Percentiles rank a stretch among this genome's conserved stretches.
Evolutionary conservation across 2,888 invertebrate species (phyloP).

Genomic region (Papilio elwesi): DNA sequence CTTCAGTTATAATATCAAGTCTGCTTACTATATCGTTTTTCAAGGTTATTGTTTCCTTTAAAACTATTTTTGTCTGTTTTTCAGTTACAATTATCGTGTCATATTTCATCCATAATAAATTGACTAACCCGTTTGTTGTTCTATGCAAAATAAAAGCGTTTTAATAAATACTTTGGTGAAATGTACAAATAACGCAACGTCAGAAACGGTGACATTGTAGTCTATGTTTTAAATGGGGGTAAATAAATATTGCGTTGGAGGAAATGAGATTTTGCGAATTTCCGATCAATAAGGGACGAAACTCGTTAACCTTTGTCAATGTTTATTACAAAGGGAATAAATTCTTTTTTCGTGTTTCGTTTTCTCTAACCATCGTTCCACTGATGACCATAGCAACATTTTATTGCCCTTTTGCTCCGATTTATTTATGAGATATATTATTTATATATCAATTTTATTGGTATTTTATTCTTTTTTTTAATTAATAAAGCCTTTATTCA

Average conservation of each 20-base stretch:
- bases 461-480: no score
- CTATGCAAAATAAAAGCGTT: not conserved
- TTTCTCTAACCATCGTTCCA: constrained; percentile 3
- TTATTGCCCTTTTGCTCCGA: not conserved
- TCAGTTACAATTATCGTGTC: no score
- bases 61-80: no score
- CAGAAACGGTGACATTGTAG: constrained; percentile 19
- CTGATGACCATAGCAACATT: constrained; percentile 2
- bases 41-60: no score
- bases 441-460: not conserved
- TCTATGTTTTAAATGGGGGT: constrained; percentile 26
- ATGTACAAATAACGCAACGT: not conserved
- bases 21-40: no score
- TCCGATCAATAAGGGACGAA: constrained; percentile 48
- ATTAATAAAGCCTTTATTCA: no score
- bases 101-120: not conserved
- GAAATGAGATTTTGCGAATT: constrained; percentile 52
- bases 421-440: constrained; percentile 1
- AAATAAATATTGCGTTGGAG: constrained; percentile 40
- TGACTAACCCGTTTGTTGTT: not conserved
- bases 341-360: constrained; percentile 27
- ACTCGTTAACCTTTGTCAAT: constrained; percentile 36
- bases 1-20: no score
- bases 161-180: constrained; percentile 4
- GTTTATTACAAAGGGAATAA: constrained; percentile 35